Percentiles rank a stretch among this genome's conserved stretches.
These are phyloP conservation scores for Argyresthia albistria DNA, from an alignment of 2,888 invertebrate genomes.

Conservation along the genomic window DNA sequence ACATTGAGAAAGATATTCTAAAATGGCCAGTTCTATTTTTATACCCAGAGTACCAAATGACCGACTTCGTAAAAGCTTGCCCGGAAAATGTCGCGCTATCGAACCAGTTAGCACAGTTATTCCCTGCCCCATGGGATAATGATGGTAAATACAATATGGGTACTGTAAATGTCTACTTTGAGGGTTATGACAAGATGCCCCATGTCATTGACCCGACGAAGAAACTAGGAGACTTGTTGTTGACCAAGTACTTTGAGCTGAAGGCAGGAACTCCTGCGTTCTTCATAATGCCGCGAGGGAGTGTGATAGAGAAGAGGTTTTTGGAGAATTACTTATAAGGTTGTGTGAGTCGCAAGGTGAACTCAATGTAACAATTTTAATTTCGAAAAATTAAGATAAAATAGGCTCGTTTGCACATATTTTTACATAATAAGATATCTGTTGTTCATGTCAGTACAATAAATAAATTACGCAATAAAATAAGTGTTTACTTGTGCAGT, in stretches of 20 bases:
- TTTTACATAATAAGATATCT: no score
- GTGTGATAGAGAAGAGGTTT: conserved; percentile 70
- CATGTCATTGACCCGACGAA: conserved; percentile 69
- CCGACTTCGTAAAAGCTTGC: conserved; percentile 89
- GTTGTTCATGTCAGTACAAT: no score
- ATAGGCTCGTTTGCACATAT: no score
- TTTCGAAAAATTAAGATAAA: no score
- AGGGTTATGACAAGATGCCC: conserved; percentile 75
- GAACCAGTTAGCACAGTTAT: conserved; percentile 67
- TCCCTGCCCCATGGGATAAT: conserved; percentile 82
- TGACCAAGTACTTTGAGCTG: conserved; percentile 72
- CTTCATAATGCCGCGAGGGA: conserved; percentile 71
- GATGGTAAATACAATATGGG: conserved; percentile 74
- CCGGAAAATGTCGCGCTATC: conserved; percentile 78
- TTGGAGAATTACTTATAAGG: conserved; percentile 57
- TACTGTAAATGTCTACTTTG: conserved; percentile 80
- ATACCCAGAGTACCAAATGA: conserved; percentile 90
- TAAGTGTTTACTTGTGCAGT: no score
- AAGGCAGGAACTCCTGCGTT: conserved; percentile 79
- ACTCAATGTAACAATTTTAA: neutral
- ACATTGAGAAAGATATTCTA: conserved; percentile 73
- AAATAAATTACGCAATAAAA: no score
- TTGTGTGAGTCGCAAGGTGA: neutral
- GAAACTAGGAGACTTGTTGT: conserved; percentile 74
- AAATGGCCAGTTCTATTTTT: conserved; percentile 91